phyloP scores from a whole-genome alignment of 2,797 vertebrate genomes.

The Phyllotis vaccarum region DNA sequence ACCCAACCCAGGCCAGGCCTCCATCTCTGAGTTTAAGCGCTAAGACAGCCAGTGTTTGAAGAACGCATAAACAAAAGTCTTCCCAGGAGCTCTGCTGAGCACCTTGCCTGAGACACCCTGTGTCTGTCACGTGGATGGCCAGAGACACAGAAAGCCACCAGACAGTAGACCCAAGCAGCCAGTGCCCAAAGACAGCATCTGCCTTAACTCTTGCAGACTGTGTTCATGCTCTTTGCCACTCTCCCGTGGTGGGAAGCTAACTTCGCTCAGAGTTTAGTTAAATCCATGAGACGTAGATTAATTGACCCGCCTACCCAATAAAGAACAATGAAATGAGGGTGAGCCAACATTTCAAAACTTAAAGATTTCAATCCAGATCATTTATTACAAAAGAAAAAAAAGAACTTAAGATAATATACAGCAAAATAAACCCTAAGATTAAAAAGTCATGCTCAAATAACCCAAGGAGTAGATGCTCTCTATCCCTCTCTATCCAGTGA shows the following conservation, averaged over 20 bases:
- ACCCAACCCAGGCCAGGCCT: constrained; percentile 45
- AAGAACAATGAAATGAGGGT: not conserved
- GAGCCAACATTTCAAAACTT: not conserved
- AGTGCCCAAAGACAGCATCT: not conserved
- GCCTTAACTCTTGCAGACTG: not conserved
- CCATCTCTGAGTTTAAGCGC: constrained; percentile 24
- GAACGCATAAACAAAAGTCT: not conserved
- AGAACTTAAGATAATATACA: not conserved
- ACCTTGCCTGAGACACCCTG: not conserved
- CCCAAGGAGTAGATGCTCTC: not conserved
- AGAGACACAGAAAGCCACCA: fast-evolving
- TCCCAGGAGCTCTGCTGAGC: not conserved
- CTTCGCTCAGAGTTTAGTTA: not conserved
- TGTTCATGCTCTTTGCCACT: not conserved
- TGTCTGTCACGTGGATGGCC: not conserved
- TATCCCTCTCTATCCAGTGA: not conserved
- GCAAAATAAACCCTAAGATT: not conserved
- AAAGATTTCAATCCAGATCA: not conserved
- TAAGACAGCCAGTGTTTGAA: constrained; percentile 45
- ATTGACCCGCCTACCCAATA: not conserved
- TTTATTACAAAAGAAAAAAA: not conserved
- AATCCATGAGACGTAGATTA: not conserved
- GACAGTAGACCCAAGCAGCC: not conserved
- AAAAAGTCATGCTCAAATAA: not conserved
- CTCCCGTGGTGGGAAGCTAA: not conserved